Evolutionary conservation across 2,113 vertebrate species (phyloP).

Genomic region (Alligator sinensis): DNA sequence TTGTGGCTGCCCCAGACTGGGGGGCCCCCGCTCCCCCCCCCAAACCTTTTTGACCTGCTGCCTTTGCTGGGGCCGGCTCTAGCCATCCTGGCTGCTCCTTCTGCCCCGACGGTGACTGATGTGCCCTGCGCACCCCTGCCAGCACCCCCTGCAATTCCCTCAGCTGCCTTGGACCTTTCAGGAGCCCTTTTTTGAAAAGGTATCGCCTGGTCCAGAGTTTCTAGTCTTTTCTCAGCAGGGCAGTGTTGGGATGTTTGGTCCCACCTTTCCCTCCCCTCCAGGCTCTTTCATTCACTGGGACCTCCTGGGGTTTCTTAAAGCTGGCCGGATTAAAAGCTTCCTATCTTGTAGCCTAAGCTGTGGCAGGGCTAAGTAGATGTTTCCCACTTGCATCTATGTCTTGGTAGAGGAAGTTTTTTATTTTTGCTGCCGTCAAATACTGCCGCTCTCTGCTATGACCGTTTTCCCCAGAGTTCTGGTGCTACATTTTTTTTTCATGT

Average conservation of each 20-base stretch:
- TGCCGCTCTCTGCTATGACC: background rate
- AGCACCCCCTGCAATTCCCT: background rate
- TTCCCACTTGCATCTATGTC: background rate
- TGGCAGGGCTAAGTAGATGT: background rate
- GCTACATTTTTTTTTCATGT: background rate
- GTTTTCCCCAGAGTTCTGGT: background rate
- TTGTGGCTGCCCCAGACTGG: background rate
- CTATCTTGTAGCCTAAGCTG: background rate
- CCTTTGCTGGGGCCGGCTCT: fast-evolving
- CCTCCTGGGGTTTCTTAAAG: background rate
- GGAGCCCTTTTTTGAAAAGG: background rate
- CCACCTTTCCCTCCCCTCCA: background rate
- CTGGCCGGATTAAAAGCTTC: background rate
- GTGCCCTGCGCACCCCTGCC: no score
- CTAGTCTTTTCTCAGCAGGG: background rate
- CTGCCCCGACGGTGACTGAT: no score
- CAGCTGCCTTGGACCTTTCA: background rate
- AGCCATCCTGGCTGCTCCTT: no score
- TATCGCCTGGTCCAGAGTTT: background rate
- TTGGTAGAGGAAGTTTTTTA: background rate
- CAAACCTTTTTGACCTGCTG: fast-evolving
- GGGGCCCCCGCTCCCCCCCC: background rate
- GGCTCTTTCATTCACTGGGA: background rate
- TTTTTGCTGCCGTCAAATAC: background rate
- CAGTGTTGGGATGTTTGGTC: background rate